phyloP scores from a whole-genome alignment of 2,113 vertebrate genomes.

The Pampusana beccarii region DNA sequence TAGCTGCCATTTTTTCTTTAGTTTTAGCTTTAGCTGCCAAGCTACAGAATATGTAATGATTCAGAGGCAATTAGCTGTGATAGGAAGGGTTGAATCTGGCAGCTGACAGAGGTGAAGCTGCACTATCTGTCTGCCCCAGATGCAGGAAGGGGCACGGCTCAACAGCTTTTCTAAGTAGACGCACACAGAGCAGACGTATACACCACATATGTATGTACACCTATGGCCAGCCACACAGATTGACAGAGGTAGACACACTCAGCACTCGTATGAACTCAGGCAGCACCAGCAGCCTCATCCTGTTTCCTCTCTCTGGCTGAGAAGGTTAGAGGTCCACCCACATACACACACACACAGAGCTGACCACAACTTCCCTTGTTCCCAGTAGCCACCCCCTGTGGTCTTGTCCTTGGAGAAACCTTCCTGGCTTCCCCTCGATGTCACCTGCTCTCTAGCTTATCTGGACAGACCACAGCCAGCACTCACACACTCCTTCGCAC shows the following conservation, averaged over 20 bases:
- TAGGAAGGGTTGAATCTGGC: not conserved
- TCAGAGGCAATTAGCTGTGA: not conserved
- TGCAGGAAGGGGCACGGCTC: not conserved
- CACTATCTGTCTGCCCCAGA: not conserved
- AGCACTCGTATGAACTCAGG: not conserved
- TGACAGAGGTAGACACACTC: not conserved
- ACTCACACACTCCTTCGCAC: accelerated
- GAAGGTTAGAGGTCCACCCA: not conserved
- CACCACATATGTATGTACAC: accelerated
- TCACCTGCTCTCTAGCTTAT: not conserved
- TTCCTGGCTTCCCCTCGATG: not conserved
- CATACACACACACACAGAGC: accelerated
- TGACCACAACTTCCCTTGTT: not conserved
- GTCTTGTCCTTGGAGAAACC: not conserved
- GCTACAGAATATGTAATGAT: not conserved
- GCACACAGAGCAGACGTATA: accelerated
- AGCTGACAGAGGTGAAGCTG: not conserved
- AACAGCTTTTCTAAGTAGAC: not conserved
- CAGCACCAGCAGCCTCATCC: not conserved
- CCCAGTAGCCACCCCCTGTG: not conserved
- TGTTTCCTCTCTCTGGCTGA: not conserved
- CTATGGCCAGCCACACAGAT: no score
- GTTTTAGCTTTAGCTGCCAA: not conserved
- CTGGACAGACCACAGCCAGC: not conserved
- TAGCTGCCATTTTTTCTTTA: not conserved